Percentiles rank a stretch among this genome's conserved stretches.
phyloP scores from a whole-genome alignment of 2,113 vertebrate species.

The Ginglymostoma cirratum region DNA sequence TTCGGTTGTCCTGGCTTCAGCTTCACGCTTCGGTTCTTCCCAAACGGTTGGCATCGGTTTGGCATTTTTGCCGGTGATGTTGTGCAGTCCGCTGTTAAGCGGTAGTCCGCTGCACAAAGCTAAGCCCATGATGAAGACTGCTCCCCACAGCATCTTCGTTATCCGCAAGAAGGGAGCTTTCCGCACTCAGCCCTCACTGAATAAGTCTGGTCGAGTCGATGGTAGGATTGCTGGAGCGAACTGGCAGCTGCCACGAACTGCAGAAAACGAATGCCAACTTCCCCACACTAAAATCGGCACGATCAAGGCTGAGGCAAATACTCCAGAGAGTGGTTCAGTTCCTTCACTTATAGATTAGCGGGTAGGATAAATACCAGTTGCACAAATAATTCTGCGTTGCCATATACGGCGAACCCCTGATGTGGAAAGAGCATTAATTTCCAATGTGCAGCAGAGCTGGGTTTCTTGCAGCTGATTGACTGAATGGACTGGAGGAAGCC shows the following conservation, averaged over 20 bases:
- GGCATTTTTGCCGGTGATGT: background rate
- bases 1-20: background rate
- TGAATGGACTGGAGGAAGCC: background rate
- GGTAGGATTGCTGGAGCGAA: background rate
- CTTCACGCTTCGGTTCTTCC: background rate
- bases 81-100: background rate
- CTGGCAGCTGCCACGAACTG: background rate
- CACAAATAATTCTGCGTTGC: background rate
- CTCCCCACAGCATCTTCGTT: constrained; percentile 4
- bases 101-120: background rate
- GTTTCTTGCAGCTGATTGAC: background rate
- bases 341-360: background rate
- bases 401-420: too few species aligned
- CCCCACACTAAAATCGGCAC: background rate
- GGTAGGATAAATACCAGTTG: background rate
- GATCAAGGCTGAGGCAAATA: background rate
- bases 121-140: background rate
- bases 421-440: background rate
- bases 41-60: background rate
- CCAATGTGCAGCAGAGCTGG: background rate
- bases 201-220: too few species aligned
- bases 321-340: background rate
- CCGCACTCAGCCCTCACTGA: background rate
- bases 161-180: background rate
- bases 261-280: background rate